Base-by-base conservation (phyloP, 2,113 vertebrate species). In the Pomatorhinus ruficollis region DNA sequence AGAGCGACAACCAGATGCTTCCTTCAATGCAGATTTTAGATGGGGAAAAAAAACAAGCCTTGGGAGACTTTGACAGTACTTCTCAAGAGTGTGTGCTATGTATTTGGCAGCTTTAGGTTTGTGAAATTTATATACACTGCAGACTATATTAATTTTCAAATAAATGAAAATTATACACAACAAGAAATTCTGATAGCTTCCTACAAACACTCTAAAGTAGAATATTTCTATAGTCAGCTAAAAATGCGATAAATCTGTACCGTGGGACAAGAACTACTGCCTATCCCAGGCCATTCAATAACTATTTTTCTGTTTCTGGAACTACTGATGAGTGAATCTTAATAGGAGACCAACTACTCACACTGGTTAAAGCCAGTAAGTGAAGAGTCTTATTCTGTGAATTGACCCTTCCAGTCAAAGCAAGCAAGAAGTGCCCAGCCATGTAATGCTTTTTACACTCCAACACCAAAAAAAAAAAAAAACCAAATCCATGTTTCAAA, bases 61-160 rank as follows among this genome's bases (percentile, higher is more conserved):
- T 77, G 37, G 18, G 63, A 84, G 70, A 54, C 16, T 93, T 78
- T 50, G 47, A 59, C 21, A 59, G 45, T 63, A 83, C 89, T 95
- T 90, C 47, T 78, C 27, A 70, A 66, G 52, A 79, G 57, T 10
- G 8, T 47, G 59, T 50, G 27, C 70, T 85, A 12, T 74, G 54
- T 61, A 49, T 90, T 83, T 88, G 22, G 71, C 47, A 86, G 33
- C n/a, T 88, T 57, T 50, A 63, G 59, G 75, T 69, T 78, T 85
- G 53, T 59, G 82, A 87, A 69, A 85, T 90, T 86, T 95, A 91
- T 91, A 77, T 77, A 86, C 66, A 44, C 59, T 80, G 71, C 15
- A 11, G 50, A 40, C 39, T 77, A 24, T 90, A 87, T 93, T 93
- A 83, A 90, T 86, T 95, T 96, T 70, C 33, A 93, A 94, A 69